These are phyloP conservation scores for Nineta flava DNA, from an alignment of 2,888 invertebrate species.

Conservation along the genomic window DNA sequence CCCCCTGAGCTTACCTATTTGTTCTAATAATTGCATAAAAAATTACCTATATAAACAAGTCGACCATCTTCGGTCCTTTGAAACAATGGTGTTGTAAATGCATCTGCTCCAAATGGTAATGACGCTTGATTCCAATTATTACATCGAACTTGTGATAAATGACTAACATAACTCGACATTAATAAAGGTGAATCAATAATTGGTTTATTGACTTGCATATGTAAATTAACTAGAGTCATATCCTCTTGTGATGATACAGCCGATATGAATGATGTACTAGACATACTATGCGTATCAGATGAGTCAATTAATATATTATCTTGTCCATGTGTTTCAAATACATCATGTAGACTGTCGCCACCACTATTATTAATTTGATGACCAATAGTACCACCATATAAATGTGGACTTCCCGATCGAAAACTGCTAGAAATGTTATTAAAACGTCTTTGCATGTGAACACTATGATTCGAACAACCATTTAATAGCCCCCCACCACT, in stretches of 20 bases:
- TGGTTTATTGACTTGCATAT: conserved; percentile 83
- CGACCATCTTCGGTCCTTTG: conserved; percentile 59
- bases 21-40: too few species aligned
- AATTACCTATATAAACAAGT: conserved; percentile 53
- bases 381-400: conserved; percentile 9
- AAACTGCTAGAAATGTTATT: conserved; percentile 12
- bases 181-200: conserved; percentile 86
- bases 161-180: conserved; percentile 88
- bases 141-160: conserved; percentile 66
- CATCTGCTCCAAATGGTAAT: conserved; percentile 54
- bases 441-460: conserved; percentile 3
- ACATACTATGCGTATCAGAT: conserved; percentile 65
- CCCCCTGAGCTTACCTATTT: too few species aligned
- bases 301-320: conserved; percentile 25
- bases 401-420: conserved; percentile 16
- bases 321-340: conserved; percentile 11
- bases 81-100: conserved; percentile 66
- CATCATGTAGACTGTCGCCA: conserved; percentile 9
- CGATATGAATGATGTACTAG: conserved; percentile 74
- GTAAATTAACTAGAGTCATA: conserved; percentile 79
- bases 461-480: neutral
- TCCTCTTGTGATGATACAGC: conserved; percentile 89
- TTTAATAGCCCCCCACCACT: conserved; percentile 16
- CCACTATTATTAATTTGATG: conserved; percentile 12
- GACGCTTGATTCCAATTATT: conserved; percentile 52